These are phyloP conservation scores for Folsomia manolachei DNA, from an alignment of 2,888 invertebrate species.

Conservation along the genomic window DNA sequence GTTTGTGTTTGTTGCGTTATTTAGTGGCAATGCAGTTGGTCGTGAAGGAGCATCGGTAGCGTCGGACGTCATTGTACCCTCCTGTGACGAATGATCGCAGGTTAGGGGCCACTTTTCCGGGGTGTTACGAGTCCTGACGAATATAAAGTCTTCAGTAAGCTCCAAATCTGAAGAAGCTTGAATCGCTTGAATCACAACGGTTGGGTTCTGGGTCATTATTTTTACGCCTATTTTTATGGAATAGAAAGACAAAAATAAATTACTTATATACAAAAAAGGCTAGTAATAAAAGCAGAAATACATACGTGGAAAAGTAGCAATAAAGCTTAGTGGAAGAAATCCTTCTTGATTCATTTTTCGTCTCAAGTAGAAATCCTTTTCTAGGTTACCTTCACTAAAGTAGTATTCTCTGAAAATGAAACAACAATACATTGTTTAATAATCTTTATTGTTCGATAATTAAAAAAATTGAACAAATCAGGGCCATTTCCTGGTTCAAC, in stretches of 20 bases:
- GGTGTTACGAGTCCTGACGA: slow-evolving; percentile 68
- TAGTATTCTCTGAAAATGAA: slow-evolving; percentile 84
- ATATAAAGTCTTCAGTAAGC: slow-evolving; percentile 28
- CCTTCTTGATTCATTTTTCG: slow-evolving; percentile 95
- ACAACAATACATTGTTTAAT: neutral
- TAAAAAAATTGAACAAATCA: too few relatives aligned
- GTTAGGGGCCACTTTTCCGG: slow-evolving; percentile 85
- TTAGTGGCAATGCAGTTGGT: neutral
- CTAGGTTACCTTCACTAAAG: slow-evolving; percentile 93
- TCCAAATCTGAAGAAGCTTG: slow-evolving; percentile 33
- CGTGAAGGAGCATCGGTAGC: neutral
- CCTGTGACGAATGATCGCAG: too few relatives aligned
- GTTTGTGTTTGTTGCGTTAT: neutral
- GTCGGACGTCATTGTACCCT: too few relatives aligned
- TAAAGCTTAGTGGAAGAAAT: slow-evolving; percentile 85
- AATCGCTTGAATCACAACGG: slow-evolving; percentile 32
- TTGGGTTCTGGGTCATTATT: slow-evolving; percentile 36
- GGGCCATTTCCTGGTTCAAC: too few relatives aligned
- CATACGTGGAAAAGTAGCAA: slow-evolving; percentile 94
- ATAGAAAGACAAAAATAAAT: too few relatives aligned
- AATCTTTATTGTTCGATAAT: too few relatives aligned
- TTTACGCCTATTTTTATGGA: too few relatives aligned
- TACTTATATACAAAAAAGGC: too few relatives aligned
- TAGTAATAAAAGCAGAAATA: too few relatives aligned
- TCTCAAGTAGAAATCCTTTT: slow-evolving; percentile 91